phyloP scores from a whole-genome alignment of 2,797 vertebrate genomes.

The Helicolenus hilgendorfi region DNA sequence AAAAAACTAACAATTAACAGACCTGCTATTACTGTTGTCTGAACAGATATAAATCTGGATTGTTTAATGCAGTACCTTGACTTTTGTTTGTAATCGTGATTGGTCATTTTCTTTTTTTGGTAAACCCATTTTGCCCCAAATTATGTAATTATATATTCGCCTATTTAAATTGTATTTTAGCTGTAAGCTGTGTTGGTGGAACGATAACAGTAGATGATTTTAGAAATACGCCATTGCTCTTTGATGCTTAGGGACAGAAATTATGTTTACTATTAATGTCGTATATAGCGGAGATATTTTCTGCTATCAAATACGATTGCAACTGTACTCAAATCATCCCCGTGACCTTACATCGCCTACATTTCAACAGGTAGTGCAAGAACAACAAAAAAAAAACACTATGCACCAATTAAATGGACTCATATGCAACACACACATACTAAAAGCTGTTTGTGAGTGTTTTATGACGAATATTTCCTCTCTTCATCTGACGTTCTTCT shows the following conservation, averaged over 20 bases:
- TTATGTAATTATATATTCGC: not conserved
- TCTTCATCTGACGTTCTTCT: slow-evolving; percentile 26
- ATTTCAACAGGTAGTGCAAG: not conserved
- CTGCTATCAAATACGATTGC: not conserved
- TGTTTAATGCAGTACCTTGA: not conserved
- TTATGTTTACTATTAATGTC: not conserved
- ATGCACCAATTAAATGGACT: not conserved
- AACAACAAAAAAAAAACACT: not conserved
- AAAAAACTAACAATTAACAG: not conserved
- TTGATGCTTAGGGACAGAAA: not conserved
- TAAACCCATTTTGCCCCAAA: not conserved
- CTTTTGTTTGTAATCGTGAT: not conserved
- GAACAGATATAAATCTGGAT: not conserved
- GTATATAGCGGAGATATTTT: not conserved
- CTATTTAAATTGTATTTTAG: not conserved
- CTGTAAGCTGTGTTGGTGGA: not conserved
- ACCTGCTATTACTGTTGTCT: not conserved
- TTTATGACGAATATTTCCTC: slow-evolving; percentile 36
- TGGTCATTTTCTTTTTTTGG: not conserved
- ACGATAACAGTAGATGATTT: not conserved
- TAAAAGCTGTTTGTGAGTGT: slow-evolving; percentile 3
- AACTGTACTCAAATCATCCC: not conserved
- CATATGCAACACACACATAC: not conserved
- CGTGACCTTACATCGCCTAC: not conserved
- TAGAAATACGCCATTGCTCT: not conserved